These are phyloP conservation scores for Enteromius viviparus DNA, from an alignment of 2,797 vertebrate species.

Conservation along the genomic window DNA sequence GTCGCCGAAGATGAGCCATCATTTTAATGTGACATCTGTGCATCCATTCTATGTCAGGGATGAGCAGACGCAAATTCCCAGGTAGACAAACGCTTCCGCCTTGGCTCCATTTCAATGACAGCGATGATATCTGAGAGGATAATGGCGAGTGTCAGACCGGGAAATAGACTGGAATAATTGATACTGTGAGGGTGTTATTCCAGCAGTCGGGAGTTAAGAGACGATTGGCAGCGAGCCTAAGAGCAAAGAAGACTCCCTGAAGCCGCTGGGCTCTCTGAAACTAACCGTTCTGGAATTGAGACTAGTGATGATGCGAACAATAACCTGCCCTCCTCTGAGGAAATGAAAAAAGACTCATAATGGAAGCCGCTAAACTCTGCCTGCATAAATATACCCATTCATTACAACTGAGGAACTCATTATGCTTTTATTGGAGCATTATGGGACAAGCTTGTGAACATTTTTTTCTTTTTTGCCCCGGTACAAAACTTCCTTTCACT, in stretches of 20 bases:
- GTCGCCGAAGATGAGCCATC: constrained; percentile 34
- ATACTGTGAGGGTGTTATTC: constrained; percentile 54
- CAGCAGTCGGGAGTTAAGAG: constrained; percentile 55
- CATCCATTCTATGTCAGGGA: constrained; percentile 39
- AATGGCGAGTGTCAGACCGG: constrained; percentile 54
- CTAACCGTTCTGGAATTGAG: constrained; percentile 41
- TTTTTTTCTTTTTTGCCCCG: background rate
- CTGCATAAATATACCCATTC: constrained; percentile 23
- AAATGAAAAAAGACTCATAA: constrained; percentile 38
- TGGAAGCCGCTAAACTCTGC: constrained; percentile 24
- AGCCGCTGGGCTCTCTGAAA: constrained; percentile 29
- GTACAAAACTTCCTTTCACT: constrained; percentile 33
- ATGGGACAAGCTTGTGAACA: constrained; percentile 31
- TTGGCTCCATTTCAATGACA: constrained; percentile 50
- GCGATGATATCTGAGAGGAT: constrained; percentile 53
- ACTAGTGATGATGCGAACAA: constrained; percentile 45
- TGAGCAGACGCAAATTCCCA: constrained; percentile 50
- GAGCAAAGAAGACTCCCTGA: constrained; percentile 42
- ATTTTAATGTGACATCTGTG: constrained; percentile 52
- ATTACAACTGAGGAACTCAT: constrained; percentile 43
- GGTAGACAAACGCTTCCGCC: constrained; percentile 51
- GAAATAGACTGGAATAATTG: constrained; percentile 60
- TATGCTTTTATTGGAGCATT: constrained; percentile 37
- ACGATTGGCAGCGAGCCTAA: constrained; percentile 45
- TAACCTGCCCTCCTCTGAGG: constrained; percentile 22